Conservation (phyloP, 37 sponge, comb jelly and placozoan species). For the Haliclona indistincta region DNA sequence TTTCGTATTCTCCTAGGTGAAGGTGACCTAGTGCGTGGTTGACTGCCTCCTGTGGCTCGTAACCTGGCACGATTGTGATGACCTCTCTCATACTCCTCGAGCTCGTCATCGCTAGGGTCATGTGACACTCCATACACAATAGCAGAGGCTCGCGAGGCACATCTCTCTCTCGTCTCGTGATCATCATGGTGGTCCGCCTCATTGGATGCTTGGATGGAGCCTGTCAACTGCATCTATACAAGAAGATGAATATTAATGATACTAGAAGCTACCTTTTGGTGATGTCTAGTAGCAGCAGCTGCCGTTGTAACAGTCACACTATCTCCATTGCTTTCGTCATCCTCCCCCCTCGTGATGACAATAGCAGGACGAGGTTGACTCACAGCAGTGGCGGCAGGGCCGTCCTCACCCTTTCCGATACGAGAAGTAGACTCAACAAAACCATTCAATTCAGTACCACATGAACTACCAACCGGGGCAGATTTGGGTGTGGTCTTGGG, state of each 20-base stretch:
- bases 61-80: neutral
- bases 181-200: no score
- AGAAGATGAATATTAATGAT: no score
- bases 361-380: neutral
- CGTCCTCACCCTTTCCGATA: no score
- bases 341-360: neutral
- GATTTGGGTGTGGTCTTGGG: no score
- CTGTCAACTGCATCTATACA: no score
- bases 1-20: constrained; percentile 23
- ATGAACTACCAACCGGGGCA: no score
- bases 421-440: no score
- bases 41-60: neutral
- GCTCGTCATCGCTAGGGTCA: no score
- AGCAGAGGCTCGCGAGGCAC: neutral
- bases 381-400: neutral
- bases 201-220: no score
- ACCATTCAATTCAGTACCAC: no score
- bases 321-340: neutral
- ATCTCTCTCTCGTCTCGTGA: neutral
- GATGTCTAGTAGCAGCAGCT: no score
- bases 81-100: neutral
- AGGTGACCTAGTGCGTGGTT: neutral
- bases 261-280: no score
- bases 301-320: neutral
- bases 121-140: constrained; percentile 3